Evolutionary conservation across 2,888 invertebrate species (phyloP).

Genomic region (Adelognathus sp.): DNA sequence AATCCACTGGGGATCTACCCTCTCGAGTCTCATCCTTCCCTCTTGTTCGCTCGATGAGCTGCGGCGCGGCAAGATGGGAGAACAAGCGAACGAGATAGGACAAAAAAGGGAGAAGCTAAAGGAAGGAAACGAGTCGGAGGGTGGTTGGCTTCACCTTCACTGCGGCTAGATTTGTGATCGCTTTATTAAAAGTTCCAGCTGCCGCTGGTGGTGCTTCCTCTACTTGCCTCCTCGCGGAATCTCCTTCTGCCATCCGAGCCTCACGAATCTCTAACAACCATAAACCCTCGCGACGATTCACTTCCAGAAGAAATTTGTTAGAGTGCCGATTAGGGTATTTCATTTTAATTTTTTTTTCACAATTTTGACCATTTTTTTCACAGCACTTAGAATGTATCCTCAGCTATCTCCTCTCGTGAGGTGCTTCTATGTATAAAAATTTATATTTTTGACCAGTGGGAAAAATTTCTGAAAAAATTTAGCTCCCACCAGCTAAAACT

Average conservation of each 20-base stretch:
- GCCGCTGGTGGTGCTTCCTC: conserved; percentile 55
- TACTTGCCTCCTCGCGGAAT: neutral
- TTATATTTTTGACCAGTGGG: no score
- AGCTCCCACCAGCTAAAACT: no score
- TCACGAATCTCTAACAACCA: neutral
- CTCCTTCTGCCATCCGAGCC: conserved; percentile 9
- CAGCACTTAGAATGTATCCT: no score
- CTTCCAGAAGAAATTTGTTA: neutral
- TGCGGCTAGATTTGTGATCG: conserved; percentile 70
- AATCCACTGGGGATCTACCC: neutral
- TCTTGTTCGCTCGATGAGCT: conserved; percentile 1
- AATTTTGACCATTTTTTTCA: no score
- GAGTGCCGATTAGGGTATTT: neutral
- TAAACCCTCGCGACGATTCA: neutral
- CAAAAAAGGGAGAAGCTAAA: neutral
- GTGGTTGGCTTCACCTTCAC: conserved; percentile 48
- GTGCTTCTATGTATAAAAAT: no score
- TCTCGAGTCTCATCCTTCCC: neutral
- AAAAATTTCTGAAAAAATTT: no score
- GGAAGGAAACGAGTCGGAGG: conserved; percentile 31
- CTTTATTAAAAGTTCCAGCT: conserved; percentile 77
- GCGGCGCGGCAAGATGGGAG: neutral
- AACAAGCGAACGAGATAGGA: conserved; percentile 6
- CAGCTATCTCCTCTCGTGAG: no score
- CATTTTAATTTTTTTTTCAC: no score